Base-by-base conservation (phyloP, 1,140 invertebrate species). In the Sarcophaga bullata region DNA sequence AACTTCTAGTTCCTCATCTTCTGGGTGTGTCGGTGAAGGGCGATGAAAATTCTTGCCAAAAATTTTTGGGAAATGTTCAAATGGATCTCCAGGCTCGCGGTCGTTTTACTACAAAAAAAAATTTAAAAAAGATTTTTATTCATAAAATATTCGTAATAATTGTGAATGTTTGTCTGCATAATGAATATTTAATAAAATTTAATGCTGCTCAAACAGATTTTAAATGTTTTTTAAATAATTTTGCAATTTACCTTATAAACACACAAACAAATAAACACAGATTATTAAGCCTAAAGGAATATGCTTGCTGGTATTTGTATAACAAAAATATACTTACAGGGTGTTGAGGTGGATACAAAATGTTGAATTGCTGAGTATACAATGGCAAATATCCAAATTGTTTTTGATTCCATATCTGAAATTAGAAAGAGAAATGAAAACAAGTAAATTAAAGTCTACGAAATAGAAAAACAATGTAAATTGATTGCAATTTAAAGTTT, bases 41-140 rank as follows among this genome's bases (percentile, higher is more conserved):
- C 76, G 92, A 93, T 84, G 92, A 93, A 82, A 93, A 91, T 86
- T 93, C 92, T 86, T 93, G 92, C 92, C 92, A 93, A 84, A 92
- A 91, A 81, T 92, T 92, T 85, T 91, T 92, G 52, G 92, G 92
- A 82, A 90, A 90, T 80, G 89, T 87, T 90, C 89, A 82, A 90
- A 90, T 8, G 89, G 89, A 85, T 90, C 89, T 54, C 89, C 89
- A 83, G 88, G 88, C 89, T 84, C 88, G 83, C 9, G 89, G 89
- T 82, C 89, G 86, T 83, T 90, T 89, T 13, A 90, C 89, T 90
- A 62, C 2, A 78, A 82, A 11, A 37, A 19, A 85, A 76, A 73
- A 46, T 46, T 8, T 46, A 81, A 47, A 11, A 25, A 54, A 19
- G 10, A 80, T 17, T 10, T 9, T 54, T 17, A 37, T 15, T 80